phyloP scores from a whole-genome alignment of 1,140 invertebrate species.

The Nephila pilipes region DNA sequence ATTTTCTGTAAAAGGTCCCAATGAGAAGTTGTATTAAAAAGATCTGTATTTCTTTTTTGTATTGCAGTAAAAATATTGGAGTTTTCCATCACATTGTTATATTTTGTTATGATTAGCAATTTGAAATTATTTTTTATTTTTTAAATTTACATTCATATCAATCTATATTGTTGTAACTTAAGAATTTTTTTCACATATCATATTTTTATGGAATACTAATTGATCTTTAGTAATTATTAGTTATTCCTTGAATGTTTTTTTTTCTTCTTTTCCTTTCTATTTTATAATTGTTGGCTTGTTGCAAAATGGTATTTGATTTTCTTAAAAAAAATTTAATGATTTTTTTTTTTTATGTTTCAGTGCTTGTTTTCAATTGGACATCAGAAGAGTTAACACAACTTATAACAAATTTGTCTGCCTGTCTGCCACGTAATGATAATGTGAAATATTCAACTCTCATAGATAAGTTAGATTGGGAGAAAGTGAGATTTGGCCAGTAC shows the following conservation, averaged over 20 bases:
- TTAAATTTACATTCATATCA: too few species aligned
- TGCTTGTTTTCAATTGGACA: conserved; percentile 75
- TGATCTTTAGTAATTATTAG: neutral
- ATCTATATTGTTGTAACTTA: neutral
- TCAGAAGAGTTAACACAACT: conserved; percentile 78
- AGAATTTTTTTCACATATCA: neutral
- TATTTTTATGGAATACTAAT: neutral
- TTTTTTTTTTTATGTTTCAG: conserved; percentile 64
- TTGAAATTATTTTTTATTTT: too few species aligned
- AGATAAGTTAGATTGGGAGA: conserved; percentile 79
- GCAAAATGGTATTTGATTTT: neutral
- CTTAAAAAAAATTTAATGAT: neutral
- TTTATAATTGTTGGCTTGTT: neutral
- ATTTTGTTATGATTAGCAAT: too few species aligned
- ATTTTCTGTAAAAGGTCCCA: too few species aligned
- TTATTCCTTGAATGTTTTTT: neutral
- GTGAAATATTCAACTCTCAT: conserved; percentile 78
- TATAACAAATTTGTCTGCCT: conserved; percentile 75
- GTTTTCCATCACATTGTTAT: too few species aligned
- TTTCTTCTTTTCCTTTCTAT: neutral
- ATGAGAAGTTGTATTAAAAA: too few species aligned
- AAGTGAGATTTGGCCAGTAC: conserved; percentile 79
- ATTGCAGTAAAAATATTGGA: too few species aligned
- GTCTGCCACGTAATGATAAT: conserved; percentile 78
- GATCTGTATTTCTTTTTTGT: too few species aligned